Base-by-base conservation (phyloP, 2,888 invertebrate genomes). In the Pogonocherus hispidulus region DNA sequence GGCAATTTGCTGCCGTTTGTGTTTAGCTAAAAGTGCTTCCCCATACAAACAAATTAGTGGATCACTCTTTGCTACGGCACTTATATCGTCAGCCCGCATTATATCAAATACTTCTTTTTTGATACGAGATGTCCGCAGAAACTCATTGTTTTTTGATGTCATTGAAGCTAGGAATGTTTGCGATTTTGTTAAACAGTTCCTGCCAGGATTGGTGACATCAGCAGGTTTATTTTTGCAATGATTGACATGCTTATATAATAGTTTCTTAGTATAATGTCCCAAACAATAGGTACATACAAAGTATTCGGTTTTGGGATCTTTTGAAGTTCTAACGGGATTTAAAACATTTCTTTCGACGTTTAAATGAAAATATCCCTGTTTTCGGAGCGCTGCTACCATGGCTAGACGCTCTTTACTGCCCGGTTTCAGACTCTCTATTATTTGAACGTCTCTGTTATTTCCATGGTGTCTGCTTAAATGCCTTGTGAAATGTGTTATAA, bases 11-110 rank as follows among this genome's bases (percentile, higher is more conserved):
- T 70, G 56, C 16, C 72, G 57, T 66, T 71, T 75, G 54, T 75
- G 71, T 55, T 68, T 69, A 6, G 20, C 32, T 11, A 73, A 23
- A 20, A 54, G 56, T 23, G 47, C 19, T 54, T 74, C 73, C 8
- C 71, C 73, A 56, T 66, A 74, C 27, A 65, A 41, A 18, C 69
- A 67, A 37, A 75, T 71, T n/a, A 75, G 35, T 2, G 70, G 62
- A 59, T 75, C 71, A 6, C 32, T 68, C 47, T 71, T 71, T 11
- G 68, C 75, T 9, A 27, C 44, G 0, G 3, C n/a, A 20, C 71
- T 69, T 19, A 74, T 60, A 23, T 62, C 27, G 62, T 74, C 71
- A 22, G 72, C 46, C n/a, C 66, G 56, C 73, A 75, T 73, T 16
- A 63, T 54, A 16, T 20, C 23, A 41, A 75, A 71, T 8, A 75